phyloP scores from a whole-genome alignment of 2,797 vertebrate species.

The Lepilemur ruficaudatus region DNA sequence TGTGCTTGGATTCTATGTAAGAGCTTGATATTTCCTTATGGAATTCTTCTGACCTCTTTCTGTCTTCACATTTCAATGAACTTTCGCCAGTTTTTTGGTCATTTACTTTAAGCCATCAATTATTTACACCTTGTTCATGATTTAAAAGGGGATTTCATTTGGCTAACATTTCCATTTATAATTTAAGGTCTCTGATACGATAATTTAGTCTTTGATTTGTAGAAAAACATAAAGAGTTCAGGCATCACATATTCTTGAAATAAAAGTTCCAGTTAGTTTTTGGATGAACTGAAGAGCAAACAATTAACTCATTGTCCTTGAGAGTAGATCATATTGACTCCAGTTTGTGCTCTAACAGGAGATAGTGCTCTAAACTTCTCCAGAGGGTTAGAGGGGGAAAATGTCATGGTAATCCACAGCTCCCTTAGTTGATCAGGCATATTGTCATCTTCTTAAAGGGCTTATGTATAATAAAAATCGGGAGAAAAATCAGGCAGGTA shows the following conservation, averaged over 20 bases:
- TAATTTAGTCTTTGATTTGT: constrained; percentile 33
- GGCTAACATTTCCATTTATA: constrained; percentile 16
- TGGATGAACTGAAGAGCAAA: constrained; percentile 44
- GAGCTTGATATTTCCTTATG: neutral
- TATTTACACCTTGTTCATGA: neutral
- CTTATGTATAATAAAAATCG: constrained; percentile 4
- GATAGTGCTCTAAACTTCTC: neutral
- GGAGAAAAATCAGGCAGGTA: neutral
- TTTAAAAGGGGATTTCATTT: constrained; percentile 23
- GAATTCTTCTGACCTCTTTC: neutral
- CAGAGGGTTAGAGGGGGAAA: neutral
- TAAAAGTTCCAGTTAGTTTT: constrained; percentile 49
- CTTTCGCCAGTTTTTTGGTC: neutral
- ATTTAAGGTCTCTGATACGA: neutral
- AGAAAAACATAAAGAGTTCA: neutral
- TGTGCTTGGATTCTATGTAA: neutral
- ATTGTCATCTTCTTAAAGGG: constrained; percentile 2
- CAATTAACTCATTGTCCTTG: constrained; percentile 44
- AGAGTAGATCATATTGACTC: constrained; percentile 6
- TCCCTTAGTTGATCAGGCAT: constrained; percentile 15
- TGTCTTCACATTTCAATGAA: neutral
- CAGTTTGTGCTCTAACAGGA: neutral
- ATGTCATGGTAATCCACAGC: neutral
- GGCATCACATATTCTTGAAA: constrained; percentile 23
- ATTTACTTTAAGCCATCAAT: neutral